phyloP scores from a whole-genome alignment of 2,888 invertebrate genomes.

The Allacma fusca region DNA sequence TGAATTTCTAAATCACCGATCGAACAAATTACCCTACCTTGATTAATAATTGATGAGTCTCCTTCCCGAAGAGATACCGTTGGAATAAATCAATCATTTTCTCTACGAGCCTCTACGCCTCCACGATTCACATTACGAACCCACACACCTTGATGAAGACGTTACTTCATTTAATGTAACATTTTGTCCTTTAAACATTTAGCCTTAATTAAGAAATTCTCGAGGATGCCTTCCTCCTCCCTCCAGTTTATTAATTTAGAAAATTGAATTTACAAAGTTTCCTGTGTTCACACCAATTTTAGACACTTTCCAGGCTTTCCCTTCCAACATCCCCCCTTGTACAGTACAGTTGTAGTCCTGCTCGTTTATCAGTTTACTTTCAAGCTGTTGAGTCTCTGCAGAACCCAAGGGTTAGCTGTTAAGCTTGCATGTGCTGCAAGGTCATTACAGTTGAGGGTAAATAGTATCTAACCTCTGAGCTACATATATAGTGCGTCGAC shows the following conservation, averaged over 20 bases:
- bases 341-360: too few species aligned
- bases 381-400: background rate
- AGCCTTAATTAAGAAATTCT: background rate
- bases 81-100: background rate
- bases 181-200: background rate
- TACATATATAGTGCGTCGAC: background rate
- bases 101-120: too few species aligned
- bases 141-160: too few species aligned
- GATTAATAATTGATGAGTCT: too few species aligned
- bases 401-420: too few species aligned
- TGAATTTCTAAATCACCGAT: slow-evolving; percentile 1
- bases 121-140: too few species aligned
- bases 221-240: background rate
- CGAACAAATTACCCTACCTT: too few species aligned
- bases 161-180: too few species aligned
- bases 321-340: background rate
- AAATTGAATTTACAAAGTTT: slow-evolving; percentile 11
- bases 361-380: background rate
- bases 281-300: slow-evolving; percentile 1
- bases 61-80: too few species aligned
- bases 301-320: background rate
- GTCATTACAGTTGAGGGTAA: background rate
- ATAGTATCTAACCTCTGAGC: background rate
- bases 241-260: slow-evolving; percentile 3
- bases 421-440: too few species aligned